These are phyloP conservation scores for Carassius auratus DNA, from an alignment of 2,113 vertebrate genomes.

Conservation along the genomic window DNA sequence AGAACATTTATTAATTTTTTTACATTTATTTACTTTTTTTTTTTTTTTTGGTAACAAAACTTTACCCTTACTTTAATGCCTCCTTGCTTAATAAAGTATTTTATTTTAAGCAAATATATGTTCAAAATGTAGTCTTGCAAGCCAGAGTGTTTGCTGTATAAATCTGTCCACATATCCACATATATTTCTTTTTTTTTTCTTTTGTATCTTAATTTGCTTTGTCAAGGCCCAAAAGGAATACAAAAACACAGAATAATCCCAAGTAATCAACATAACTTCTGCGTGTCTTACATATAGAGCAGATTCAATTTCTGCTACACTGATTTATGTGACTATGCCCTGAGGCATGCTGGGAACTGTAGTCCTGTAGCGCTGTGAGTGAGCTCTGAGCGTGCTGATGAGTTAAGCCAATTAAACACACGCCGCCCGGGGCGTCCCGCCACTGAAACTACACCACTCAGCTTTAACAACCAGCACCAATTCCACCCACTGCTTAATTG, in stretches of 20 bases:
- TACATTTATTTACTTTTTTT: no score
- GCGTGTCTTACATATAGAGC: background rate
- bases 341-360: constrained; percentile 50
- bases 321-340: background rate
- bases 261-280: background rate
- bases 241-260: background rate
- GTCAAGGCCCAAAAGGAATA: background rate
- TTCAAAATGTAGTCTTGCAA: background rate
- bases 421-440: constrained; percentile 59
- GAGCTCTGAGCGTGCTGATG: constrained; percentile 58
- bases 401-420: constrained; percentile 52
- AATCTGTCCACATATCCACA: background rate
- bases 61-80: background rate
- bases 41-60: no score
- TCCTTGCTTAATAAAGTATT: background rate
- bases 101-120: background rate
- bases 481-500: constrained; percentile 63
- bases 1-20: no score
- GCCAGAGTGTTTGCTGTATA: background rate
- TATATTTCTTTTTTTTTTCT: background rate
- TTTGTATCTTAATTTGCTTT: background rate
- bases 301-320: background rate
- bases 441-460: constrained; percentile 65
- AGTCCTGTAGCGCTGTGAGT: constrained; percentile 19
- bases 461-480: constrained; percentile 62